Base-by-base conservation (phyloP, 2,888 invertebrate genomes). In the Neoitamus cyanurus region DNA sequence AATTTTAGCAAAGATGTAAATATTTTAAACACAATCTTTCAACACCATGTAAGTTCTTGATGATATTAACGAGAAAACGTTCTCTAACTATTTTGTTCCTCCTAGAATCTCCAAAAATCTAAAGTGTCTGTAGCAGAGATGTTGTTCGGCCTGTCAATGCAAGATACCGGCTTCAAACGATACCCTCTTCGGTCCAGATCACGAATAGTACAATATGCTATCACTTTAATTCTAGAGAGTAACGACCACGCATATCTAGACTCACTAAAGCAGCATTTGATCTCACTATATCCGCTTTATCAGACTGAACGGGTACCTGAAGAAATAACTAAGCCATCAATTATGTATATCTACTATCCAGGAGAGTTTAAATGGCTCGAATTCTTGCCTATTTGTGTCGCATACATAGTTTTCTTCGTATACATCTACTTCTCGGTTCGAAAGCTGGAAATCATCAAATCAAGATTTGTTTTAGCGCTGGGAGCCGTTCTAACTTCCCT, bases 351-450 rank as follows among this genome's bases (percentile, higher is more conserved):
- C 83, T 96, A 97, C 90, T 98, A 97, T 91, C 97, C 98, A 9
- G 96, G 97, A 83, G 96, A 97, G 90, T 96, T 97, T 87, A 96
- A 96, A 89, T 94, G 96, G 88, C 94, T 94, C 88, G 97, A 97
- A 89, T 94, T 97, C 84, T 93, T 98, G 34, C 98, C 98, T 0
- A 92, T 99, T 7, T 93, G 95, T 28, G 94, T 97, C 85, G 95
- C 97, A 1, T 98, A 98, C 89, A 91, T 97, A 2, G 93, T 97
- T 15, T 92, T 99, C 36, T 98, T 98, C 89, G 92, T 97, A 30
- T 99, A 98, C 89, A 95, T 99, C 36, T 98, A 98, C 89, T 99
- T 98, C 90, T 98, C 98, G 30, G 96, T 99, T 42, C 93, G 98
- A 87, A 99, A 99, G 92, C 98, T 99, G 86, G 98, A 91, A 85